These are phyloP conservation scores for Anorthoa munda DNA, from an alignment of 2,888 invertebrate genomes.

Conservation along the genomic window DNA sequence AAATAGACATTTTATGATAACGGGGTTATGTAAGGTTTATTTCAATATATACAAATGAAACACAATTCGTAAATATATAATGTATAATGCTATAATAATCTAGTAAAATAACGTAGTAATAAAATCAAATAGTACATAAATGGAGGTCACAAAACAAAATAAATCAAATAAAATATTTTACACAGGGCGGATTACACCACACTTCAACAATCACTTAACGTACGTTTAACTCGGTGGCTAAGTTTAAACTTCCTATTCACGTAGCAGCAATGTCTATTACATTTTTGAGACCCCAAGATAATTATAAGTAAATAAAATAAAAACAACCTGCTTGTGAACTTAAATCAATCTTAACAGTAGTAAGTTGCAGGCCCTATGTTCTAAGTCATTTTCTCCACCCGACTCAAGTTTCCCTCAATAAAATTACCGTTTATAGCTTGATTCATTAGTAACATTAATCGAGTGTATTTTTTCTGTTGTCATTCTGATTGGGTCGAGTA, in stretches of 20 bases:
- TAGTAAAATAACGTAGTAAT: constrained; percentile 80
- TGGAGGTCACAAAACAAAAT: constrained; percentile 71
- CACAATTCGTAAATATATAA: constrained; percentile 72
- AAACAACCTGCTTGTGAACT: constrained; percentile 44
- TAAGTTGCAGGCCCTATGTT: constrained; percentile 25
- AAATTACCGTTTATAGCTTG: neutral
- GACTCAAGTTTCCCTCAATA: neutral
- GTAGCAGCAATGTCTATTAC: constrained; percentile 14
- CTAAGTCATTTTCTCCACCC: neutral
- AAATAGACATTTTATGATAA: neutral
- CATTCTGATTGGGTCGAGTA: neutral
- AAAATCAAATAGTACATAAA: constrained; percentile 80
- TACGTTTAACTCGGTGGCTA: constrained; percentile 41
- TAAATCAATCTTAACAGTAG: constrained; percentile 35
- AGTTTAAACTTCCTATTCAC: constrained; percentile 15
- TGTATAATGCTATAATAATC: constrained; percentile 80
- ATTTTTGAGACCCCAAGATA: constrained; percentile 32
- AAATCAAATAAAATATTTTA: constrained; percentile 61
- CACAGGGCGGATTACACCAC: constrained; percentile 59
- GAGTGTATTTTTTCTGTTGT: neutral
- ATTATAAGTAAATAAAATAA: constrained; percentile 26
- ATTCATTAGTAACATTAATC: neutral
- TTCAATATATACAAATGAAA: constrained; percentile 65
- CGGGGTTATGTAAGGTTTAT: neutral
- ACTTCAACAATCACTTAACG: constrained; percentile 35